These are phyloP conservation scores for Smutsia temminckii DNA, from an alignment of 2,797 vertebrate species.

Conservation along the genomic window DNA sequence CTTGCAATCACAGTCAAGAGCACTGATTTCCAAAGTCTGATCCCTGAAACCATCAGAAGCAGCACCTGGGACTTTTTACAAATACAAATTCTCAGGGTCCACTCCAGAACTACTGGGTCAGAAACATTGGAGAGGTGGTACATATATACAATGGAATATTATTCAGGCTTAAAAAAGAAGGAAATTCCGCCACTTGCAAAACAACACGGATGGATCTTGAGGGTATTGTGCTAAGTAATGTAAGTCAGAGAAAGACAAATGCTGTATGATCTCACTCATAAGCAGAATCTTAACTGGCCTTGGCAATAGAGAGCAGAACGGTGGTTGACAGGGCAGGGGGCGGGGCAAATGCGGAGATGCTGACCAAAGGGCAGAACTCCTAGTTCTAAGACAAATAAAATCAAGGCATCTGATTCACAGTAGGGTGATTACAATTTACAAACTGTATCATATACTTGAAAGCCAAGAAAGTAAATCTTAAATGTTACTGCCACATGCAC, in stretches of 20 bases:
- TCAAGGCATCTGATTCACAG: neutral
- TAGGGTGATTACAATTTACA: neutral
- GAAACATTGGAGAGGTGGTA: neutral
- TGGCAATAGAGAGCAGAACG: neutral
- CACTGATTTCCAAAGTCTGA: neutral
- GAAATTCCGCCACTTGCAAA: neutral
- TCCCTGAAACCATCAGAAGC: neutral
- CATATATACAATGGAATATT: neutral
- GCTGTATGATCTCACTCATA: neutral
- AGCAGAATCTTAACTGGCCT: neutral
- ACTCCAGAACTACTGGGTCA: neutral
- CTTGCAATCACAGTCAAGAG: neutral
- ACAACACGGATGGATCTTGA: neutral
- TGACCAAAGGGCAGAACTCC: neutral
- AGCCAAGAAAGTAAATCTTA: neutral
- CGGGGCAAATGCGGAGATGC: neutral
- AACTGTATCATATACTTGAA: neutral
- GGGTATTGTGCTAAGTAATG: neutral
- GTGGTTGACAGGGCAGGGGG: neutral
- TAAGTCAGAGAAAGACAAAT: neutral
- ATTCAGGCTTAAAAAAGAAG: neutral
- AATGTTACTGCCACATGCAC: neutral
- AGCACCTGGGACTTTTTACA: neutral
- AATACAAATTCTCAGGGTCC: neutral
- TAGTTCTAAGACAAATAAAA: neutral